A percentile compares a stretch with the other conserved stretches of the same genome.
Conservation (phyloP, 2,113 vertebrate species). For the Cariama cristata region DNA sequence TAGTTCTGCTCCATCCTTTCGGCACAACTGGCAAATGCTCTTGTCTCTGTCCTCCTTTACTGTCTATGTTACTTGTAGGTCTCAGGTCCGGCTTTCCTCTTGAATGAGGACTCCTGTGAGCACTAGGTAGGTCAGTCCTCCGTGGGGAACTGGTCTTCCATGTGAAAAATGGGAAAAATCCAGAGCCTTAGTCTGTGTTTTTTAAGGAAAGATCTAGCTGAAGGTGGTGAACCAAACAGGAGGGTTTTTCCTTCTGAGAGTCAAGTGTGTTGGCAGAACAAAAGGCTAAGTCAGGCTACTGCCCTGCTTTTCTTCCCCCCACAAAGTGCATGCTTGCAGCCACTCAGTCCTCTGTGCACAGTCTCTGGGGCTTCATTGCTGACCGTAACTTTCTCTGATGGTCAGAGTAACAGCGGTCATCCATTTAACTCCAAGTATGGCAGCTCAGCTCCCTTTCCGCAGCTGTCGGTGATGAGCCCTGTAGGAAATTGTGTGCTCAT, state of each 20-base stretch:
- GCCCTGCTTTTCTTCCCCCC: neutral
- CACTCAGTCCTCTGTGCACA: neutral
- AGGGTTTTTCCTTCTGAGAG: neutral
- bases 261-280: neutral
- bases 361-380: neutral
- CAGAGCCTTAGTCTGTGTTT: neutral
- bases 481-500: neutral
- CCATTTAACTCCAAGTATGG: neutral
- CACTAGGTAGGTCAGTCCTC: neutral
- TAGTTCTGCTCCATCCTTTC: neutral
- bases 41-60: neutral
- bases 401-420: accelerated
- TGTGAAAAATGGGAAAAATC: neutral
- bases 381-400: neutral
- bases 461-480: accelerated
- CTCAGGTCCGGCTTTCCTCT: neutral
- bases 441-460: neutral
- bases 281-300: neutral
- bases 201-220: neutral
- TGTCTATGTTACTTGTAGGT: neutral
- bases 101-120: neutral
- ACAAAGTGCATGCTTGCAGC: neutral
- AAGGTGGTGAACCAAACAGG: neutral
- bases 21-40: neutral
- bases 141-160: neutral